Conservation (phyloP, 2,113 vertebrate species). For the Pseudonaja textilis region DNA sequence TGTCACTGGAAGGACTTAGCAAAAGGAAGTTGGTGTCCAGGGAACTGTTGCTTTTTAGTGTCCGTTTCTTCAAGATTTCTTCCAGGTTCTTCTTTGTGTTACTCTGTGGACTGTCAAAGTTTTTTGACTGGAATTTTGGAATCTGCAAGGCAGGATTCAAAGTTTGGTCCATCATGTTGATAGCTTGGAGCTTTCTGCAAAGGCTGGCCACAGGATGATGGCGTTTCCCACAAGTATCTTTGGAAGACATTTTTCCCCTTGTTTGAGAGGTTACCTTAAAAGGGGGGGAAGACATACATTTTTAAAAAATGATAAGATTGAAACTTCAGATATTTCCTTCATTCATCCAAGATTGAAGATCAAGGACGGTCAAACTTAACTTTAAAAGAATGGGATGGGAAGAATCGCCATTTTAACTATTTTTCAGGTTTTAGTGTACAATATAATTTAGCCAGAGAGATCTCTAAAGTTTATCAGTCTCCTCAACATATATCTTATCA, state of each 20-base stretch:
- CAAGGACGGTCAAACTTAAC: background rate
- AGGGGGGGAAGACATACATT: background rate
- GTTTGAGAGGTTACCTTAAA: background rate
- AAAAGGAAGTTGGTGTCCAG: background rate
- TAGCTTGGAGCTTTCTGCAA: conserved; percentile 85
- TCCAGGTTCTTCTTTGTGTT: conserved; percentile 75
- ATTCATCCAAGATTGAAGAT: too few relatives aligned
- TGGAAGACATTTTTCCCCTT: conserved; percentile 33
- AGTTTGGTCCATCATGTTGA: conserved; percentile 77
- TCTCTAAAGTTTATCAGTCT: background rate
- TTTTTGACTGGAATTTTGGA: conserved; percentile 77
- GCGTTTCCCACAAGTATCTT: conserved; percentile 44
- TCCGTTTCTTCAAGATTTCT: conserved; percentile 75
- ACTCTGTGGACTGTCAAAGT: conserved; percentile 77
- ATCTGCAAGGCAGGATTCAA: conserved; percentile 78
- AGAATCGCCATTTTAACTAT: background rate
- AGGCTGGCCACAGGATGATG: conserved; percentile 88
- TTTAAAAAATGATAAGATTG: too few relatives aligned
- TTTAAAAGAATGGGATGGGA: background rate
- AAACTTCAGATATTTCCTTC: background rate
- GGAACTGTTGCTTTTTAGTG: conserved; percentile 6
- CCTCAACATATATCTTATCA: background rate
- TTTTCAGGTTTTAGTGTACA: background rate
- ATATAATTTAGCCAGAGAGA: background rate
- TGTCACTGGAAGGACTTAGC: background rate